Conservation (phyloP, 2,797 vertebrate genomes). For the Enoplosus armatus region DNA sequence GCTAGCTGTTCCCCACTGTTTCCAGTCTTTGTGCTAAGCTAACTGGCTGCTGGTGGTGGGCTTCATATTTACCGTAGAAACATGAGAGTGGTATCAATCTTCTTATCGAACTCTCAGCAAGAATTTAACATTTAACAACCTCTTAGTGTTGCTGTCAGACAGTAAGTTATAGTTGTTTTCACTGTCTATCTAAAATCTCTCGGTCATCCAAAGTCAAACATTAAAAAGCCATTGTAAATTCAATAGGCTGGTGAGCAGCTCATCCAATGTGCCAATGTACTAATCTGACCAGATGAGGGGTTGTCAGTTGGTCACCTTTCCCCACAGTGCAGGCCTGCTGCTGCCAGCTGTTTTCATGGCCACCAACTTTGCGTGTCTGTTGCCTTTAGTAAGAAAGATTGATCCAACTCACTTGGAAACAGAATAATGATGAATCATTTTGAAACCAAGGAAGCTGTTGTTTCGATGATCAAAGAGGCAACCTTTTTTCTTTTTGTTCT, state of each 20-base stretch:
- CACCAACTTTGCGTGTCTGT: background rate
- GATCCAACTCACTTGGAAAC: constrained; percentile 8
- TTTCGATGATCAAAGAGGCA: constrained; percentile 38
- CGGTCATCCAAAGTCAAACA: background rate
- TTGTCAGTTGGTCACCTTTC: constrained; percentile 4
- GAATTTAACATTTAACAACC: background rate
- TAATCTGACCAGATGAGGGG: background rate
- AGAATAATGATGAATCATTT: constrained; percentile 19
- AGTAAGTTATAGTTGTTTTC: background rate
- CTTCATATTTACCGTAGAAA: background rate
- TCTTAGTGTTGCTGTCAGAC: background rate
- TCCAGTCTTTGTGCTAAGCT: background rate
- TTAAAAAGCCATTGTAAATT: background rate
- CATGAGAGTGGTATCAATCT: background rate
- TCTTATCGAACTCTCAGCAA: background rate
- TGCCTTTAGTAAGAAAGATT: constrained; percentile 4
- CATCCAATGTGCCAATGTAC: background rate
- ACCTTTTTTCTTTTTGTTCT: constrained; percentile 14
- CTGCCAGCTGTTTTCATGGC: constrained; percentile 28
- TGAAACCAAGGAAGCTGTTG: constrained; percentile 23
- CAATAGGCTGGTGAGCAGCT: background rate
- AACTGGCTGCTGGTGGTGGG: background rate
- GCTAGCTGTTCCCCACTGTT: background rate
- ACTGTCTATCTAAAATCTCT: background rate
- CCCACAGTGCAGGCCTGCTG: constrained; percentile 1